Evolutionary conservation across 2,113 vertebrate species (phyloP).

Genomic region (Misgurnus anguillicaudatus): DNA sequence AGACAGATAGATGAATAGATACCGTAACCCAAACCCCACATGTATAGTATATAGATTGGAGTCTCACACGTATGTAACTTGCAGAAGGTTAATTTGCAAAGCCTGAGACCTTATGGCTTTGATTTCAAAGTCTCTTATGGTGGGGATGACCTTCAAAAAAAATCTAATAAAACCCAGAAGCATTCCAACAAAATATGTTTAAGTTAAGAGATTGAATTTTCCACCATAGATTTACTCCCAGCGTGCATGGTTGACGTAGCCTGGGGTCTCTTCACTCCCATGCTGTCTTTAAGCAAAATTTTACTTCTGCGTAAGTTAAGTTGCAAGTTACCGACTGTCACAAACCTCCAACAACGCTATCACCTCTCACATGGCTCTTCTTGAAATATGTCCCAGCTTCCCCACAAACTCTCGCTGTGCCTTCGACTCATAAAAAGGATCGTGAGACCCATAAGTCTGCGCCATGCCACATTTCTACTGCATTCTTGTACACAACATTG

Average conservation of each 20-base stretch:
- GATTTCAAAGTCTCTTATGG: slow-evolving; percentile 24
- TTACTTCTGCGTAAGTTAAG: too few relatives aligned
- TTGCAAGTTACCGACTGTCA: neutral
- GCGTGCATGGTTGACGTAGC: neutral
- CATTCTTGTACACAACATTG: slow-evolving; percentile 39
- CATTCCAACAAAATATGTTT: slow-evolving; percentile 20
- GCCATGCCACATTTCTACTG: slow-evolving; percentile 29
- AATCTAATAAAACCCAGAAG: slow-evolving; percentile 41
- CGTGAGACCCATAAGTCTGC: slow-evolving; percentile 34
- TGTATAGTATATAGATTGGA: slow-evolving; percentile 14
- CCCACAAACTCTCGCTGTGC: slow-evolving; percentile 36
- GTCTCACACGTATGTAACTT: slow-evolving; percentile 14
- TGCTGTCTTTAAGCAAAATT: neutral
- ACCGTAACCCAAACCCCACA: neutral
- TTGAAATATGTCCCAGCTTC: slow-evolving; percentile 13
- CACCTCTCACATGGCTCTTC: neutral
- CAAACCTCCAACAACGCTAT: slow-evolving; percentile 8
- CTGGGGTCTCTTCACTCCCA: neutral
- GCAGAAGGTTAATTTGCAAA: slow-evolving; percentile 1
- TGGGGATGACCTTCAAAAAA: slow-evolving; percentile 35
- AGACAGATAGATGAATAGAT: slow-evolving; percentile 15
- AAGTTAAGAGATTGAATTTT: slow-evolving; percentile 22
- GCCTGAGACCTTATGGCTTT: slow-evolving; percentile 29
- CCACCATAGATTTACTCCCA: slow-evolving; percentile 22
- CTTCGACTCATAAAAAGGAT: slow-evolving; percentile 28